Conservation (phyloP, 2,888 invertebrate genomes). For the Lacanobia oleracea region DNA sequence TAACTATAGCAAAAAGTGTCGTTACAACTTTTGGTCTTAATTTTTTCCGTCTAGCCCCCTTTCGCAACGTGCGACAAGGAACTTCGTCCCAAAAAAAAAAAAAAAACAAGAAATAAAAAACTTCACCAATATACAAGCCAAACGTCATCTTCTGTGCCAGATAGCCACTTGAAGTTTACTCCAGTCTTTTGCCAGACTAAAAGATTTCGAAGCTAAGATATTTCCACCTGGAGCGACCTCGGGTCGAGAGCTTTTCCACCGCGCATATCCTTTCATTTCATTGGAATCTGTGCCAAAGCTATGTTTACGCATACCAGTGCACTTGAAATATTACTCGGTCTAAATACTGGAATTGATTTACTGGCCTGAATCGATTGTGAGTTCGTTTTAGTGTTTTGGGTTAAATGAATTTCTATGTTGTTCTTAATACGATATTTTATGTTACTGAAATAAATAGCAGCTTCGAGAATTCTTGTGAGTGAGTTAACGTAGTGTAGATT, state of each 20-base stretch:
- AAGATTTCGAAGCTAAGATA: constrained; percentile 75
- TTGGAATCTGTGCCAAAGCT: constrained; percentile 81
- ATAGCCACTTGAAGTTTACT: constrained; percentile 60
- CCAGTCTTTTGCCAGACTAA: constrained; percentile 63
- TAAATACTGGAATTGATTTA: constrained; percentile 56
- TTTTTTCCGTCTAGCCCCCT: no score
- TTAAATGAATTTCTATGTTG: constrained; percentile 32
- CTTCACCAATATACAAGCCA: not conserved
- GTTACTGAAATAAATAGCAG: constrained; percentile 7
- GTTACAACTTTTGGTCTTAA: no score
- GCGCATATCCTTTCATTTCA: constrained; percentile 88
- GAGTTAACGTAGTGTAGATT: not conserved
- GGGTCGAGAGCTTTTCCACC: constrained; percentile 80
- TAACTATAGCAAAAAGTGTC: no score
- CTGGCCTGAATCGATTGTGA: constrained; percentile 50
- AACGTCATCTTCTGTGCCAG: constrained; percentile 43
- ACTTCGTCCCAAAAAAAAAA: no score
- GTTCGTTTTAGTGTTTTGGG: constrained; percentile 27
- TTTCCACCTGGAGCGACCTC: constrained; percentile 75
- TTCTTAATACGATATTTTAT: constrained; percentile 17
- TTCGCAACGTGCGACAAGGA: no score
- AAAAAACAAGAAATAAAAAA: not conserved
- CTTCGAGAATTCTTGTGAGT: not conserved
- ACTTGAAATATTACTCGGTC: constrained; percentile 64
- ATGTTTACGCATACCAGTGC: constrained; percentile 70